Evolutionary conservation across 2,113 vertebrate species (phyloP).

Genomic region (Caloenas nicobarica): DNA sequence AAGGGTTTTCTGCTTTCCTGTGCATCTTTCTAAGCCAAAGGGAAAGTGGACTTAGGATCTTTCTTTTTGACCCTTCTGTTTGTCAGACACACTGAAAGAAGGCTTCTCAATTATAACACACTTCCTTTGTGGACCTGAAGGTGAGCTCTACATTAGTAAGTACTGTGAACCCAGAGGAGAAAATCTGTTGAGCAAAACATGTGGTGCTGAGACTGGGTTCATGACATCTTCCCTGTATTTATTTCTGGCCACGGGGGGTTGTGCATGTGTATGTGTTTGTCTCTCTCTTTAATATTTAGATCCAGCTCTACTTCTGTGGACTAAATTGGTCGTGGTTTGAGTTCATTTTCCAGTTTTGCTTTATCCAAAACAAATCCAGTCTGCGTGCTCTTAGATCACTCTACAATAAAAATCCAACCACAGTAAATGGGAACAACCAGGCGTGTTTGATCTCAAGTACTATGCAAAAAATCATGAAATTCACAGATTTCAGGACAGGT

Average conservation of each 20-base stretch:
- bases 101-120: background rate
- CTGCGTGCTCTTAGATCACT: background rate
- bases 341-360: background rate
- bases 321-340: background rate
- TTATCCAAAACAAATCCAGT: background rate
- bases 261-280: background rate
- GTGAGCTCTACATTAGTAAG: background rate
- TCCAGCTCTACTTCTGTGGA: background rate
- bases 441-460: background rate
- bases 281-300: background rate
- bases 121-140: background rate
- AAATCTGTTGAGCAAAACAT: background rate
- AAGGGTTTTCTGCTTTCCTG: background rate
- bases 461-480: background rate
- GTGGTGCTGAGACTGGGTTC: background rate
- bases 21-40: background rate
- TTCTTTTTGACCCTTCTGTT: background rate
- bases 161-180: background rate
- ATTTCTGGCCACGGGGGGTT: background rate
- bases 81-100: background rate
- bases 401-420: background rate
- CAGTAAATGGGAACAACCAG: background rate
- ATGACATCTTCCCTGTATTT: rapidly evolving
- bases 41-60: background rate
- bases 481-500: background rate